phyloP scores from a whole-genome alignment of 2,888 invertebrate genomes.

The Andrena bicolor region DNA sequence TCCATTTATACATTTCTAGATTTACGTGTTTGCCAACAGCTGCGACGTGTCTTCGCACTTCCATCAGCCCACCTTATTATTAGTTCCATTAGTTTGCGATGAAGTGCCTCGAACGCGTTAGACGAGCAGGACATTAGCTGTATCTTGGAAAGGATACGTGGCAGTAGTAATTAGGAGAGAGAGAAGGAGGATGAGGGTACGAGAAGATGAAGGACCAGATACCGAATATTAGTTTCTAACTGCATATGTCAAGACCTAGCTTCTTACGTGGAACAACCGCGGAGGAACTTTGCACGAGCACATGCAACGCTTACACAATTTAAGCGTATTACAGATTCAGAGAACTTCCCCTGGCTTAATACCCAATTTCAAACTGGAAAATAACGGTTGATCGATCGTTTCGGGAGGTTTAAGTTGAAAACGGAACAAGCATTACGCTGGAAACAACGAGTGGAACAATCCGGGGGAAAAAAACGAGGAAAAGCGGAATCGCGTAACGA shows the following conservation, averaged over 20 bases:
- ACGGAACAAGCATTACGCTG: neutral
- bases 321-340: slow-evolving; percentile 34
- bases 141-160: slow-evolving; percentile 14
- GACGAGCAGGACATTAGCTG: slow-evolving; percentile 14
- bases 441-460: neutral
- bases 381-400: slow-evolving; percentile 23
- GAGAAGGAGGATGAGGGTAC: neutral
- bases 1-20: neutral
- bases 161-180: slow-evolving; percentile 11
- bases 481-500: neutral
- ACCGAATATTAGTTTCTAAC: slow-evolving; percentile 55
- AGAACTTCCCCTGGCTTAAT: slow-evolving; percentile 28
- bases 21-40: neutral
- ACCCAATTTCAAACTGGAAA: slow-evolving; percentile 32
- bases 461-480: neutral
- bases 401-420: neutral
- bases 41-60: neutral
- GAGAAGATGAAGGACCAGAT: slow-evolving; percentile 36
- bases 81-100: slow-evolving; percentile 11
- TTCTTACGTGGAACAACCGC: slow-evolving; percentile 32
- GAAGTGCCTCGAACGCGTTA: neutral
- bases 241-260: slow-evolving; percentile 30
- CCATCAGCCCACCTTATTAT: neutral
- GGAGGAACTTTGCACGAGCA: slow-evolving; percentile 10
- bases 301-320: slow-evolving; percentile 36